Evolutionary conservation across 1,140 invertebrate species (phyloP).

Genomic region (Phocides pigmalion): DNA sequence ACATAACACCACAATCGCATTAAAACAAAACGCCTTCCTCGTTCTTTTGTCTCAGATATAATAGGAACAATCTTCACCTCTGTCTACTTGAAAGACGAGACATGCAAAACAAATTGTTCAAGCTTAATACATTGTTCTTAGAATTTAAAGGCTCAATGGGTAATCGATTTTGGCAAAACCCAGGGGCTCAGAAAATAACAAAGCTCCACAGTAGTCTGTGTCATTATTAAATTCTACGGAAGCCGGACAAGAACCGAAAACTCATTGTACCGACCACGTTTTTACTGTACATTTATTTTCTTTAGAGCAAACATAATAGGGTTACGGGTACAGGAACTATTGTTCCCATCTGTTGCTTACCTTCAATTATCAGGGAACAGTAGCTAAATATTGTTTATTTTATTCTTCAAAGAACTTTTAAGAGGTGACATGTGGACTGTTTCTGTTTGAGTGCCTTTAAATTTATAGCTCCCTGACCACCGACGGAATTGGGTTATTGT

Average conservation of each 20-base stretch:
- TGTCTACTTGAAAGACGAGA: slow-evolving; percentile 16
- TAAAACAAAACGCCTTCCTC: background rate
- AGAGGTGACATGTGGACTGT: slow-evolving; percentile 69
- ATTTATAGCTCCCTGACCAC: slow-evolving; percentile 72
- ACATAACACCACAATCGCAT: background rate
- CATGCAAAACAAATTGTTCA: slow-evolving; percentile 40
- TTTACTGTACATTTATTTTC: slow-evolving; percentile 68
- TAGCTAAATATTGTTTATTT: slow-evolving; percentile 82
- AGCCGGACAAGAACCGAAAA: slow-evolving; percentile 58
- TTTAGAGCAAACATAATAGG: slow-evolving; percentile 68
- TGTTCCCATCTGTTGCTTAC: slow-evolving; percentile 61
- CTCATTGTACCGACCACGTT: slow-evolving; percentile 60
- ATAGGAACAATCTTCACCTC: background rate
- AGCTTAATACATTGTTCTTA: slow-evolving; percentile 42
- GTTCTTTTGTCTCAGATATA: slow-evolving; percentile 9
- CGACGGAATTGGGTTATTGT: slow-evolving; percentile 68
- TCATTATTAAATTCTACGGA: slow-evolving; percentile 66
- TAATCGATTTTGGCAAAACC: slow-evolving; percentile 60
- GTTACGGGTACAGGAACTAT: slow-evolving; percentile 60
- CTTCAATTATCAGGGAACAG: slow-evolving; percentile 62
- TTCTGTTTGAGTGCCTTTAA: slow-evolving; percentile 59
- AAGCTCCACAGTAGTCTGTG: slow-evolving; percentile 57
- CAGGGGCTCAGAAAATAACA: slow-evolving; percentile 64
- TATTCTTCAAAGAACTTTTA: slow-evolving; percentile 68
- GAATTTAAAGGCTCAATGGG: slow-evolving; percentile 61